Percentiles rank a stretch among this genome's conserved stretches.
phyloP scores from a whole-genome alignment of 2,113 vertebrate genomes.

The Rana temporaria region DNA sequence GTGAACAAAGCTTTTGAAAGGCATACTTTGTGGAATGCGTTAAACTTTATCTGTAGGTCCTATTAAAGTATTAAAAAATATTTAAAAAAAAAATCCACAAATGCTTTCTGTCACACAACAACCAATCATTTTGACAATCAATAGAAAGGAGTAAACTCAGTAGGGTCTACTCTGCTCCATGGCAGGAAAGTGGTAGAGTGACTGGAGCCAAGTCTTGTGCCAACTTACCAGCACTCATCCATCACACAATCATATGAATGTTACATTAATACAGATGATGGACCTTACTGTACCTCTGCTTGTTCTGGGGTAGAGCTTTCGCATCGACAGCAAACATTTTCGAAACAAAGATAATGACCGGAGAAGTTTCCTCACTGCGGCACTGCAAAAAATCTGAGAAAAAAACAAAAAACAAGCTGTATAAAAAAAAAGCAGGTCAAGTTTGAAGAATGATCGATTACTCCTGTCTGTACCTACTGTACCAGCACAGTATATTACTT shows the following conservation, averaged over 20 bases:
- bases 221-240: too few relatives aligned
- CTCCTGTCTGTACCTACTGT: conserved; percentile 36
- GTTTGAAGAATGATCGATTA: conserved; percentile 27
- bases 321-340: conserved; percentile 95
- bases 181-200: too few relatives aligned
- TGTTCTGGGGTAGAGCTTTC: conserved; percentile 87
- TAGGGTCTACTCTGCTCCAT: too few relatives aligned
- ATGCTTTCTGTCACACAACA: too few relatives aligned
- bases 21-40: too few relatives aligned
- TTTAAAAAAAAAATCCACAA: too few relatives aligned
- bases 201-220: too few relatives aligned
- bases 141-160: too few relatives aligned
- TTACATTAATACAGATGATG: neutral
- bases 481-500: conserved; percentile 22
- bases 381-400: conserved; percentile 89
- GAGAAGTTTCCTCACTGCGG: conserved; percentile 78
- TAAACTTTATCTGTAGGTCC: too few relatives aligned
- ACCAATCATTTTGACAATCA: too few relatives aligned
- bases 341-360: conserved; percentile 93
- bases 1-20: too few relatives aligned
- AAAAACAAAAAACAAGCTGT: conserved; percentile 52
- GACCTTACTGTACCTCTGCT: conserved; percentile 79
- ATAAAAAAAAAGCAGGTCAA: conserved; percentile 45
- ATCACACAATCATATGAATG: neutral
- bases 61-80: too few relatives aligned